phyloP scores from a whole-genome alignment of 64 coral and sea anemone genomes.

The Anthopleura sola region DNA sequence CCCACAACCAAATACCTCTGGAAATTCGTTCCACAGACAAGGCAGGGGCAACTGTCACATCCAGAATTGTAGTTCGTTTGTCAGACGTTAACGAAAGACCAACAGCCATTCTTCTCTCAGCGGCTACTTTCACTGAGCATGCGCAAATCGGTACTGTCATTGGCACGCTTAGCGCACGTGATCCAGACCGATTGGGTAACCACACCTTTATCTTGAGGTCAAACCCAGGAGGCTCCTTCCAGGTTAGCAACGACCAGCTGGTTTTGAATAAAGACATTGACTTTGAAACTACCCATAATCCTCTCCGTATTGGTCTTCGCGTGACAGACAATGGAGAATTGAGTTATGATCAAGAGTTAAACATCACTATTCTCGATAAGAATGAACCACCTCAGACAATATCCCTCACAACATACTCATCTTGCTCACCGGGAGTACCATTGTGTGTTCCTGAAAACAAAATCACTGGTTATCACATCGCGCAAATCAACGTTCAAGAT shows the following conservation, averaged over 20 bases:
- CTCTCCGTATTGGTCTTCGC: not conserved
- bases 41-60: constrained; percentile 45
- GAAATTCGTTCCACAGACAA: constrained; percentile 53
- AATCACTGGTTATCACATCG: constrained; percentile 56
- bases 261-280: constrained; percentile 42
- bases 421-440: constrained; percentile 10
- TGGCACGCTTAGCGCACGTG: constrained; percentile 55
- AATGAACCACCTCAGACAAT: constrained; percentile 67
- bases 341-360: constrained; percentile 36
- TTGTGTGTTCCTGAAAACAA: constrained; percentile 65
- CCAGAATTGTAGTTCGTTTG: constrained; percentile 48
- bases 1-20: constrained; percentile 32
- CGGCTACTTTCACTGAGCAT: constrained; percentile 59
- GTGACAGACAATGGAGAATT: constrained; percentile 51
- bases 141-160: constrained; percentile 51
- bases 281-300: constrained; percentile 36
- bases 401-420: not conserved
- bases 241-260: constrained; percentile 28
- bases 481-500: constrained; percentile 40
- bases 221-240: constrained; percentile 45
- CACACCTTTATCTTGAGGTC: constrained; percentile 51
- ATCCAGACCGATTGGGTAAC: constrained; percentile 67
- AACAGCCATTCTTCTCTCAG: constrained; percentile 51
- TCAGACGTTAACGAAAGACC: constrained; percentile 71
- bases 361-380: constrained; percentile 54